Evolutionary conservation across 2,113 vertebrate genomes (phyloP).

Genomic region (Xiphophorus maculatus): DNA sequence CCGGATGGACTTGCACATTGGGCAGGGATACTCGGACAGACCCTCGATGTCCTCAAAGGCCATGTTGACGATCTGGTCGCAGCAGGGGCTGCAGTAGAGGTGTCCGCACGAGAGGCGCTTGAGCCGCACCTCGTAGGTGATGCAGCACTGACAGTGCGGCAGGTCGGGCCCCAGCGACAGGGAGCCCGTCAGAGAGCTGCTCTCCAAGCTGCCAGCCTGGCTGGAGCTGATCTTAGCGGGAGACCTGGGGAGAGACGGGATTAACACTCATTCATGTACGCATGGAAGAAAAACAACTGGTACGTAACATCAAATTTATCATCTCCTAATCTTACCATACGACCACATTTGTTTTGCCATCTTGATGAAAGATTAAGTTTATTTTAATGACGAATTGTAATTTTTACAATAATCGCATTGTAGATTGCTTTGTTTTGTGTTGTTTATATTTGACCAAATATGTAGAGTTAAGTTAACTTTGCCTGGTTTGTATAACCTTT

Average conservation of each 20-base stretch:
- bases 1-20: conserved; percentile 79
- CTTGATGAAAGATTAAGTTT: too few relatives aligned
- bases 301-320: too few relatives aligned
- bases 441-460: too few relatives aligned
- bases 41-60: conserved; percentile 84
- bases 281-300: neutral
- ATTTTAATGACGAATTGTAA: too few relatives aligned
- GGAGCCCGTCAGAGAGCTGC: conserved; percentile 79
- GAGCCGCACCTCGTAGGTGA: conserved; percentile 72
- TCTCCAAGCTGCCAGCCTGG: conserved; percentile 75
- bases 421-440: too few relatives aligned
- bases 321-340: too few relatives aligned
- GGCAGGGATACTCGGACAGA: conserved; percentile 81
- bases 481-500: too few relatives aligned
- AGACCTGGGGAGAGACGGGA: conserved; percentile 61
- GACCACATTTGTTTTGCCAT: too few relatives aligned
- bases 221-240: conserved; percentile 67
- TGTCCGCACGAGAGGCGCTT: conserved; percentile 82
- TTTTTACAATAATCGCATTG: too few relatives aligned
- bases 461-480: too few relatives aligned
- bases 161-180: conserved; percentile 76
- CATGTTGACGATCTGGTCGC: conserved; percentile 82
- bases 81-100: conserved; percentile 79
- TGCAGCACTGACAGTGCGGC: conserved; percentile 83
- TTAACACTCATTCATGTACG: neutral